Evolutionary conservation across 1,140 invertebrate genomes (phyloP), one percentile per base, ranked within the genome.

Genomic region (Drosophila sp.): DNA sequence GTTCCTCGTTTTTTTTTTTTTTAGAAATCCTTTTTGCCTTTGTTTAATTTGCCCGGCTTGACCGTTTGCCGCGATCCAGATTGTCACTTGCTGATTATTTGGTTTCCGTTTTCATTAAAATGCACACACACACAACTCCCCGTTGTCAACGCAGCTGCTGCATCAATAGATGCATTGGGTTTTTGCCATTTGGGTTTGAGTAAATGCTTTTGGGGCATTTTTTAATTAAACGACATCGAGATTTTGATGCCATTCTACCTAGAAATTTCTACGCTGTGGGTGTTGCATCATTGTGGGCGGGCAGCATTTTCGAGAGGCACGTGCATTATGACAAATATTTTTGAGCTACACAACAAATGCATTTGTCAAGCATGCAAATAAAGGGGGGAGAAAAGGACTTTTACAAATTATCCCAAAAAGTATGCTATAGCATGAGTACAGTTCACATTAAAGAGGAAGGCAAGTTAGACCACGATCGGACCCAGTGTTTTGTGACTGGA

Each of bases 121-220:
- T 75, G 70, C 84, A 79, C 78, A 64, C 78, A 76, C 50, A 33
- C 29, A 5, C 4, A 30, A 38, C 35, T 38, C 57, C 29, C 44
- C 35, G 44, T 40, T 70, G 72, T 58, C 57, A 66, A 47, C 63
- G 60, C 32, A 57, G 77, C 77, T 44, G 62, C 62, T 75, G 70
- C 81, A 85, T 64, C 67, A 79, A 71, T 66, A 44, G 47, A 69
- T 79, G 69, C 66, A 66, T 71, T 68, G 41, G 27, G 40, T 66
- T 68, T 44, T 30, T 32, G 29, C 4, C 4, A 25, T 17, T 32
- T 11, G 38, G 69, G 71, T 73, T 68, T 68, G 80, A 47, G 84
- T 89, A 89, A 89, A 89, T 89, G 85, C 80, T 89, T 89, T 90
- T 89, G 85, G 85, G 85, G 85, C 85, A 89, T 89, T 89, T 89